Base-by-base conservation (phyloP, 2,888 invertebrate species). In the Drosophila neoperkinsi region DNA sequence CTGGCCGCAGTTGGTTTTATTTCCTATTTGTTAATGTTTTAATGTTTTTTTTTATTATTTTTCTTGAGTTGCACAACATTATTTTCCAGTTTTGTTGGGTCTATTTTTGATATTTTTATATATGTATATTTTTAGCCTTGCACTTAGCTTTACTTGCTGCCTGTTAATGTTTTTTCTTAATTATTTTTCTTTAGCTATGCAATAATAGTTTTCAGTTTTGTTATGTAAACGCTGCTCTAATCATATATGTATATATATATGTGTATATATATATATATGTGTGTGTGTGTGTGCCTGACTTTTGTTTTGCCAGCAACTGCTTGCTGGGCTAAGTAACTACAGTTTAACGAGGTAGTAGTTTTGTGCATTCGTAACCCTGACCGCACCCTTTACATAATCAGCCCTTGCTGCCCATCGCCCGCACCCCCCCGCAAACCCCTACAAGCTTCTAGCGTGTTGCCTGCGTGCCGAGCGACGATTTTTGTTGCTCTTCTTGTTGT, bases 381-480 rank as follows among this genome's bases (percentile, higher is more conserved):
- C 81, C 79, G 82, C 78, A 66, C 79, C 82, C 82, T 72, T 81
- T 76, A 66, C 80, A 58, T 52, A 56, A 31, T 30, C 30, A 30
- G 46, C 46, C 25, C 46, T 2, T 16, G 25, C 25, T 25, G 16
- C 1, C 16, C 25, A 9, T 2, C 9, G 4, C 16, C 9, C 25
- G 6, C 36, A 28, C 31, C 34, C 55, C 25, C n/a, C 51, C 30
- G 6, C 10, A 16, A 10, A 10, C 41, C 11, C 31, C 18, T 13
- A 31, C 62, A 50, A 41, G 65, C 56, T 53, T 46, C 57, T 49
- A 38, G 52, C 77, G 59, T 66, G 64, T 61, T 71, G 82, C 73
- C 82, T 81, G 74, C 88, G 86, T 85, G 88, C 75, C 77, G 74
- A 75, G 71, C 68, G 55, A 71, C 85, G 85, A 78, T 82, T 82